Evolutionary conservation across 2,113 vertebrate genomes (phyloP), one percentile per base, ranked within the genome.

Genomic region (Solea solea): DNA sequence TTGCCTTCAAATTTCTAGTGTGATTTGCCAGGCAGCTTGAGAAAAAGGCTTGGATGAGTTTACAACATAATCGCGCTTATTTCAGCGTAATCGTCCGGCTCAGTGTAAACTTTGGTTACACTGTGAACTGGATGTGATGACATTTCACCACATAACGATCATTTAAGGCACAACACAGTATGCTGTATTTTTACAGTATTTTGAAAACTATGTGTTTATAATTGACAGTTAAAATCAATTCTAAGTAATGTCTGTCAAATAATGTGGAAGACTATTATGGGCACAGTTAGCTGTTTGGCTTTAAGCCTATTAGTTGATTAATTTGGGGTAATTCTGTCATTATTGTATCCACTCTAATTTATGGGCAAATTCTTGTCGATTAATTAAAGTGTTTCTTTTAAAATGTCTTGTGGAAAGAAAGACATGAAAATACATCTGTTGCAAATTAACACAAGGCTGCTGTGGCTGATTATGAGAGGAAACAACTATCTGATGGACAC

Each of bases 401-500:
- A 53, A 57, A 57, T 34, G 34, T 56, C 55, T 40, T 57, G 42
- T 11, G 10, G 8, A 39, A 54, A 34, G 13, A 34, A 63, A 59
- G 61, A 34, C 6, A 4, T 39, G 14, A n/a, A 13, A 58, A 68
- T 41, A 42, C 65, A 64, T 70, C 64, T 67, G 57, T 52, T 65
- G 4, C 14, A 72, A 75, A 54, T 82, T 27, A 69, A 40, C 50
- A 9, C 3, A 52, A 61, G 46, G 44, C 45, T 57, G 56, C 73
- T 78, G 73, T 67, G 50, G 8, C 16, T 61, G 10, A 80, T 82
- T 62, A 69, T 60, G 49, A 53, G 4, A 56, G 28, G 21, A 34
- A 13, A 46, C 16, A 15, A 16, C 10, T 7, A 52, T 79, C 46
- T 48, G 15, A 21, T 13, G 15, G 8, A 62, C 55, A 72, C 15